Percentiles rank a stretch among this genome's conserved stretches.
Evolutionary conservation across 53 echinoderm and acorn worm species (phyloP).

Genomic region (Henricia sp.): DNA sequence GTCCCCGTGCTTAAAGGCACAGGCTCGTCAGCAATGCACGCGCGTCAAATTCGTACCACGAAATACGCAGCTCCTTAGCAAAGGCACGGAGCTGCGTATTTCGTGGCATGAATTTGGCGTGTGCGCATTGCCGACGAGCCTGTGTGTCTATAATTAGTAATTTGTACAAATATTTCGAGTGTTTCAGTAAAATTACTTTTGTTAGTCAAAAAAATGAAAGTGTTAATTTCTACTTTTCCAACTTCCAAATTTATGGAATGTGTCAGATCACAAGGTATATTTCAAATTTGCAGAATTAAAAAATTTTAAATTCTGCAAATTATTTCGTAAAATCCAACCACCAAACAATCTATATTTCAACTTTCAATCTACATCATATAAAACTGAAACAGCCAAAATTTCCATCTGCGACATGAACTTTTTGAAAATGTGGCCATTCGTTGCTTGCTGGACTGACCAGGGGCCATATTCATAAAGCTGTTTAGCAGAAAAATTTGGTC

Average conservation of each 20-base stretch:
- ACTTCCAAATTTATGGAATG: background rate
- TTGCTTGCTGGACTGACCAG: background rate
- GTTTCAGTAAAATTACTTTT: background rate
- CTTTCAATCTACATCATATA: no score
- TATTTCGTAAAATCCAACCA: background rate
- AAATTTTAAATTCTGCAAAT: background rate
- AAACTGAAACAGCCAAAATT: no score
- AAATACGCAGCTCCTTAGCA: no score
- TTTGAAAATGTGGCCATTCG: no score
- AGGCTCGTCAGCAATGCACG: no score
- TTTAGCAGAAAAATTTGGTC: background rate
- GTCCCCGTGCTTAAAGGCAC: no score
- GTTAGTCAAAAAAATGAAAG: background rate
- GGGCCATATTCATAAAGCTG: background rate
- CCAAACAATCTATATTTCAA: no score
- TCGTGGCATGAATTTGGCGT: no score
- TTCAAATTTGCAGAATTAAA: background rate
- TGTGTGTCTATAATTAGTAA: background rate
- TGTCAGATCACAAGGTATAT: conserved; percentile 4
- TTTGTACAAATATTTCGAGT: background rate
- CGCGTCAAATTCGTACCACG: no score
- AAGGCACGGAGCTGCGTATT: no score
- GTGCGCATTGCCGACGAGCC: background rate
- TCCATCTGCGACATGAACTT: no score
- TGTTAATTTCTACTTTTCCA: background rate